phyloP scores from a whole-genome alignment of 2,797 vertebrate species.

The Myiotriccus ornatus region DNA sequence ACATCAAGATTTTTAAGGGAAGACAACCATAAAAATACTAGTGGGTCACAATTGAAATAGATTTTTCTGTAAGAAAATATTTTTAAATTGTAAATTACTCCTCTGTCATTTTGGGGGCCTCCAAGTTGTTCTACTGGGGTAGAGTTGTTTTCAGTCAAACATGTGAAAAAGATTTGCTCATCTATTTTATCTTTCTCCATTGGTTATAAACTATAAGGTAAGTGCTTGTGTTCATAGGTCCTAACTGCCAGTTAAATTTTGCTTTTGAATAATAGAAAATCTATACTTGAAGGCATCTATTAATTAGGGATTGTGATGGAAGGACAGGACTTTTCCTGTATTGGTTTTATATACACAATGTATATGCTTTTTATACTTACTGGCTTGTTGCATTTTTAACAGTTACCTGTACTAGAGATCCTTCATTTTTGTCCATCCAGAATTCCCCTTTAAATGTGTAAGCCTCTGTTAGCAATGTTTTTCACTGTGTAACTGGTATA shows the following conservation, averaged over 20 bases:
- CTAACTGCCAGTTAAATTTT: background rate
- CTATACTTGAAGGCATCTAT: background rate
- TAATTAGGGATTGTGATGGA: background rate
- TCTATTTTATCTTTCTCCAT: background rate
- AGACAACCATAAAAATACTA: background rate
- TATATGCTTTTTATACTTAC: background rate
- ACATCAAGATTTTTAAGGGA: constrained; percentile 3
- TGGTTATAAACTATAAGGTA: background rate
- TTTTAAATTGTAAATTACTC: background rate
- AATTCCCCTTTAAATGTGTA: background rate
- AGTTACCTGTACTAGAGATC: background rate
- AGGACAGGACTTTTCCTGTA: background rate
- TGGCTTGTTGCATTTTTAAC: background rate
- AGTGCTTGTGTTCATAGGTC: background rate
- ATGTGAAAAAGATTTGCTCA: background rate
- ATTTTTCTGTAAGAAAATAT: constrained; percentile 20
- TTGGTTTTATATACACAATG: background rate
- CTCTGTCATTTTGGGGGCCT: background rate
- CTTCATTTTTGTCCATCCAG: background rate
- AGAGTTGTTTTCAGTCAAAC: background rate
- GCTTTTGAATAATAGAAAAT: background rate
- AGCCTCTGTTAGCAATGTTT: background rate
- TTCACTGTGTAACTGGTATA: background rate
- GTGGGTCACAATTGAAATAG: background rate
- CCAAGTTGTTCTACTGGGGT: background rate